Conservation (phyloP, 2,797 vertebrate species). For the Microcaecilia unicolor region DNA sequence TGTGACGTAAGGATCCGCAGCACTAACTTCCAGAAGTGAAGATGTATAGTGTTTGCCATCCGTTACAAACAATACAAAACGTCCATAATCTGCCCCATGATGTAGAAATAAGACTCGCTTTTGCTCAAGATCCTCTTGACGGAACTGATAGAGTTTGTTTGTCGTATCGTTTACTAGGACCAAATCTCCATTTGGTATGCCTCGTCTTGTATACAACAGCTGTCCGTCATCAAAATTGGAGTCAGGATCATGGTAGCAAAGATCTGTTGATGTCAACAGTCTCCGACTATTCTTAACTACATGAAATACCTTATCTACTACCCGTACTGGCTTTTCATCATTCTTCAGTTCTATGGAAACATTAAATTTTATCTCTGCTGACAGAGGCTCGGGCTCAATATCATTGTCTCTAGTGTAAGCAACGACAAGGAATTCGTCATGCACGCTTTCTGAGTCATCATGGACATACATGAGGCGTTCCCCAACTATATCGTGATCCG, state of each 20-base stretch:
- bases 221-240: constrained; percentile 73
- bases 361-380: constrained; percentile 56
- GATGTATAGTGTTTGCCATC: constrained; percentile 78
- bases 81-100: constrained; percentile 58
- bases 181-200: constrained; percentile 82
- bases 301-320: constrained; percentile 73
- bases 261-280: constrained; percentile 68
- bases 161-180: constrained; percentile 66
- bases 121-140: constrained; percentile 67
- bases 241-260: constrained; percentile 75
- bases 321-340: constrained; percentile 73
- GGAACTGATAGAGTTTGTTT: constrained; percentile 75
- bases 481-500: constrained; percentile 61
- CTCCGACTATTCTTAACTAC: constrained; percentile 64
- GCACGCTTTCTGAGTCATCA: constrained; percentile 72
- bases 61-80: constrained; percentile 82
- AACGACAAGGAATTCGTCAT: constrained; percentile 66
- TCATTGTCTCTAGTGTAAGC: constrained; percentile 46
- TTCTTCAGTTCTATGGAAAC: constrained; percentile 73
- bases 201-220: constrained; percentile 70
- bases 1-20: constrained; percentile 67
- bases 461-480: constrained; percentile 75
- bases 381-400: constrained; percentile 19
- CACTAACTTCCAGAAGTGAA: constrained; percentile 72
- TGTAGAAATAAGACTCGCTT: constrained; percentile 74